Evolutionary conservation across 2,888 invertebrate species (phyloP), one percentile per base, ranked within the genome.

Genomic region (Nycteola revayana): DNA sequence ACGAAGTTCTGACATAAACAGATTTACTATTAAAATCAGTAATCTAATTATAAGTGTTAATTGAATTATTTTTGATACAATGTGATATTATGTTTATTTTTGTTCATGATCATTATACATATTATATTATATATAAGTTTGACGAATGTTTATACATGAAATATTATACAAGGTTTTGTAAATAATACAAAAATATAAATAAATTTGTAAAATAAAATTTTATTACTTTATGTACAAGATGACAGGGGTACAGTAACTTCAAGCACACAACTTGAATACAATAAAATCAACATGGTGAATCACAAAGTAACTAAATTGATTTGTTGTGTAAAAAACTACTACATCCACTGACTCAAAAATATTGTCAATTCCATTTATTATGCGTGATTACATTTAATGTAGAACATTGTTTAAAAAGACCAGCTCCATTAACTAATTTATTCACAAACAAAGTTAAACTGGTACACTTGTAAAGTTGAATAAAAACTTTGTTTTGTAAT

Each of bases 221-320:
- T 81, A 85, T 86, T 85, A 84, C 75, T 81, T 82, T 86, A 87
- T 87, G 66, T 87, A 87, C 86, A 87, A 75, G 73, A 75, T 70
- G 75, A 77, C 60, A 60, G 73, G 73, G 74, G 74, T 73, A 79
- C 71, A 73, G 67, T 68, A 74, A 78, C 76, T 75, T 79, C 75
- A 63, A 70, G 70, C 74, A 74, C 71, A 71, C 72, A 63, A 66
- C 63, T 70, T 65, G 60, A 75, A 74, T 73, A 76, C 58, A 75
- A 53, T 54, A 48, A 66, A 70, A 71, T 54, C 58, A 77, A 76
- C 66, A 62, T 63, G 61, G 62, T 52, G 62, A 62, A 65, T 60
- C 47, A 53, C 42, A 56, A 18, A 58, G 40, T 41, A 44, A 46
- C 46, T 42, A 37, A 46, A 46, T 40, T 41, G 41, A 54, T 47